Base-by-base conservation (phyloP, 37 sponge, comb jelly and placozoan species). In the Geodia barretti region DNA sequence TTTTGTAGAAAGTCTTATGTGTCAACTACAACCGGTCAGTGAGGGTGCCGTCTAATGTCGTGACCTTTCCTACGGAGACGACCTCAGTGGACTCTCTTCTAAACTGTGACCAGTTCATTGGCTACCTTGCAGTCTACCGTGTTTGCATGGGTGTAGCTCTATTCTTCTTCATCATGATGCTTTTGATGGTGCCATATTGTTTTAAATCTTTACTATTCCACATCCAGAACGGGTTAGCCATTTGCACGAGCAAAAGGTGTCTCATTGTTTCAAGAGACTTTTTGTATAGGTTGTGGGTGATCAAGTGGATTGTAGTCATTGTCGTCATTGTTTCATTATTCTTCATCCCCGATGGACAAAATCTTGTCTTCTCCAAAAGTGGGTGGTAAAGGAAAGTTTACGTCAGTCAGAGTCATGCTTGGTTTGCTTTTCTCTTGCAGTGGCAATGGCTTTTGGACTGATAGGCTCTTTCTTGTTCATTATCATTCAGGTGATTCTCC, bases 211-310 rank as follows among this genome's bases (percentile, higher is more conserved):
- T 92, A 23, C 76, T 97, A 42, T 87, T 95, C 23, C 89, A 92
- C 80, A 79, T 98, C 4, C 99, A 98, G 80, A 98, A 98, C 80
- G 99, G 99, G 84, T 91, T 31, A 76, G 83, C 31, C 35, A 65
- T 25, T 65, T 25, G 20, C 26, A 11, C 60, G 19, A 58, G 60
- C 19, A 19, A 35, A 76, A 77, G 25, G 26, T 28, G 34, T 4
- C 20, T 38, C 41, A 21, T 30, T 8, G n/a, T n/a, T n/a, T n/a
- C n/a, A 11, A 58, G 17, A 21, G 11, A 19, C 19, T 11, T 19
- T 68, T 20, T 68, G 34, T 29, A 8, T 35, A 90, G 92, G 25
- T 98, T 98, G 69, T 98, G 99, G 99, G 62, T 88, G 8, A 83
- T 96, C 82, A 98, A 98, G 79, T 93, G 90, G 84, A 63, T 96